Evolutionary conservation across 2,888 invertebrate genomes (phyloP).

Genomic region (Campaea margaritaria): DNA sequence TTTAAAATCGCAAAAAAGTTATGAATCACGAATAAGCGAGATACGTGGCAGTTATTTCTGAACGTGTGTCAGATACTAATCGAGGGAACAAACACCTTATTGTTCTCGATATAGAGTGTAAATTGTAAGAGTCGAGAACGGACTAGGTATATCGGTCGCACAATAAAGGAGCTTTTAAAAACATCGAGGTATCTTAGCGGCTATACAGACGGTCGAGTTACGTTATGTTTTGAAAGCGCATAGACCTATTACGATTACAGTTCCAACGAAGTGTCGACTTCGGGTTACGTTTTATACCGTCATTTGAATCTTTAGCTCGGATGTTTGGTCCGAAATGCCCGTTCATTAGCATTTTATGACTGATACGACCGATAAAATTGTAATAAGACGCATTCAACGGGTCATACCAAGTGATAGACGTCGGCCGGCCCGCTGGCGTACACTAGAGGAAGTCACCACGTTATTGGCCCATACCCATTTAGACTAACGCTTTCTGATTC

Average conservation of each 20-base stretch:
- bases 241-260: slow-evolving; percentile 78
- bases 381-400: slow-evolving; percentile 83
- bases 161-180: slow-evolving; percentile 83
- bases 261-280: slow-evolving; percentile 83
- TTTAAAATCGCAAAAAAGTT: slow-evolving; percentile 51
- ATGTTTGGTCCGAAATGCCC: slow-evolving; percentile 83
- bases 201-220: slow-evolving; percentile 76
- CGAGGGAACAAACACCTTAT: slow-evolving; percentile 48
- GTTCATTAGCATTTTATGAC: slow-evolving; percentile 85
- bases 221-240: slow-evolving; percentile 82
- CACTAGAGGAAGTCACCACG: slow-evolving; percentile 70
- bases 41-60: slow-evolving; percentile 44
- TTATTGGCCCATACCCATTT: slow-evolving; percentile 73
- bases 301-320: slow-evolving; percentile 84
- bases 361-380: slow-evolving; percentile 84
- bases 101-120: slow-evolving; percentile 45
- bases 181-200: slow-evolving; percentile 75
- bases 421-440: slow-evolving; percentile 67
- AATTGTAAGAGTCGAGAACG: slow-evolving; percentile 38
- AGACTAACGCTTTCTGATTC: slow-evolving; percentile 69
- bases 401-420: slow-evolving; percentile 78
- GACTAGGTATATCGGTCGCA: slow-evolving; percentile 63
- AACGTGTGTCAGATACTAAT: slow-evolving; percentile 39
- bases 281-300: slow-evolving; percentile 83
- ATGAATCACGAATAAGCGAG: slow-evolving; percentile 55